Evolutionary conservation across 2,113 vertebrate genomes (phyloP), one percentile per base, ranked within the genome.

Genomic region (Natator depressus): DNA sequence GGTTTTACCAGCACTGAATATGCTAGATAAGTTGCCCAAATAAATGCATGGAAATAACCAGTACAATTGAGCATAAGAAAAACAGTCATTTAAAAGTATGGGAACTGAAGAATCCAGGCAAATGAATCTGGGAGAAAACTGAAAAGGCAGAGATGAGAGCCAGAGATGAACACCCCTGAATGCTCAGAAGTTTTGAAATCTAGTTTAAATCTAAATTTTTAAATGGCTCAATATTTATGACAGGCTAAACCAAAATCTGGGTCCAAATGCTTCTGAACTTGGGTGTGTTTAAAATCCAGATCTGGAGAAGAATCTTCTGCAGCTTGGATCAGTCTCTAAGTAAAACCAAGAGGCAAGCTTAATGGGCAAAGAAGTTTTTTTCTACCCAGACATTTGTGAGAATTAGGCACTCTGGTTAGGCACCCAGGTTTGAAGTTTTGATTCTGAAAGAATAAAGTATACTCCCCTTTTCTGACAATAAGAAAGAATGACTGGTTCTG

Each of bases 401-500:
- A 78, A n/a, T 53, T 8, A 82, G 5, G 89, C 1, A 46, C 13
- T 20, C 8, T 49, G n/a, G 4, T 55, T 54, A 42, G n/a, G 81
- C 75, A 76, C 9, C 57, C 38, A 69, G 8, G 2, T 76, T 42
- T 53, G 46, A 38, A 38, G 2, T 80, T 17, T 20, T 10, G 16
- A 82, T 54, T 6, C 53, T 84, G 51, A 62, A 42, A 31, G 35
- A 82, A 24, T 55, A 69, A 83, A 76, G 29, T 4, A 1, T 10
- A n/a, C 38, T 76, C 85, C 17, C 46, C 5, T 1, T 3, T 1
- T 3, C 2, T 31, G 10, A 42, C 29, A 47, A 3, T 59, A 55
- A 79, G 0, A 1, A 35, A 81, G 24, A 65, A 3, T 9, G 19
- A 88, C 0, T 79, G 27, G 75, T 95, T 81, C 0, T 7, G 2